Base-by-base conservation (phyloP, 2,888 invertebrate genomes). In the Dinocampus coccinellae region DNA sequence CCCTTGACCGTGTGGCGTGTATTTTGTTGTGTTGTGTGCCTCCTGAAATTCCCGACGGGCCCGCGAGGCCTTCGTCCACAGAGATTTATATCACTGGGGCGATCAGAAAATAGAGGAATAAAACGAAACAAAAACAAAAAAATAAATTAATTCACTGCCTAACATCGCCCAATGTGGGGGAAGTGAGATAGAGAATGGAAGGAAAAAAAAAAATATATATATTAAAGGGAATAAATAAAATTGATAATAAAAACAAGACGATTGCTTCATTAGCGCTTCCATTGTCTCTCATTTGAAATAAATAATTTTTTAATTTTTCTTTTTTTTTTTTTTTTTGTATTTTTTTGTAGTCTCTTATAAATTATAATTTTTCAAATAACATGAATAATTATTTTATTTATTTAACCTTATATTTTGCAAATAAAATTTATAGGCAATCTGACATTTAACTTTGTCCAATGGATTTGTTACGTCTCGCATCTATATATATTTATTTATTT, bases 211-310 rank as follows among this genome's bases (percentile, higher is more conserved):
- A 71, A 67, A 61, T 11, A 33, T 55, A 26, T 11, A 26, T 22
- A 42, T 11, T 6, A n/a, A n/a, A n/a, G 13, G n/a, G 26, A 11
- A 55, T 64, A 9, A 24, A 39, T 10, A 62, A 24, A 22, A 71
- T 42, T 61, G 55, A 47, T 7, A 47, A 47, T n/a, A n/a, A 47
- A 47, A 47, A 47, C 16, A 16, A 61, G 61, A 71, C 61, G 72
- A 72, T 72, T 62, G 67, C 72, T 72, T 72, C 72, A 72, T 72
- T 72, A 72, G 72, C 42, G 34, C 47, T 26, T 20, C 16, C 55
- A 52, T 47, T 57, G 64, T 64, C 61, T 62, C 10, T 62, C 29
- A 36, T 69, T 69, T 69, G 16, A 62, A 62, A 20, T 11, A 22
- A 29, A 11, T 16, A 16, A 7, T 1, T 62, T 26, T 62, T 62